Evolutionary conservation across 2,888 invertebrate genomes (phyloP).

Genomic region (Emmelina monodactyla): DNA sequence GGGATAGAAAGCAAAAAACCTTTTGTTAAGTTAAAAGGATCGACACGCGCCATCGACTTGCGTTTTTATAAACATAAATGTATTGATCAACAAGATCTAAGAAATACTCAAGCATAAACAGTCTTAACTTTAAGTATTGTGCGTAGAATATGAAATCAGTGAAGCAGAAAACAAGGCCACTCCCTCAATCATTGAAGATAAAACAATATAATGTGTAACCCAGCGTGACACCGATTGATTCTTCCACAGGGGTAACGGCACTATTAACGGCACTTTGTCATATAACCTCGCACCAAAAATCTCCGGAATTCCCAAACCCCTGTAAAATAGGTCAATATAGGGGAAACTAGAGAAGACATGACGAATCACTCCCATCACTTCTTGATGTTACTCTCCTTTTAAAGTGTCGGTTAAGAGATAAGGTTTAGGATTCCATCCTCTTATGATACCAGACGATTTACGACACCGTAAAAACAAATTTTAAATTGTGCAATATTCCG

Average conservation of each 20-base stretch:
- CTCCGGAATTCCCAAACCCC: conserved; percentile 20
- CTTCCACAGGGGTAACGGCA: conserved; percentile 27
- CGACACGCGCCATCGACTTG: too few species aligned
- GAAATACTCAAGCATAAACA: too few species aligned
- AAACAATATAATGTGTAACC: conserved; percentile 30
- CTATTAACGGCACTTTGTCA: conserved; percentile 26
- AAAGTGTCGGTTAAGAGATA: conserved; percentile 36
- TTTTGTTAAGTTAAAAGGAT: too few species aligned
- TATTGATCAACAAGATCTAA: too few species aligned
- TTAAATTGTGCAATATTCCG: too few species aligned
- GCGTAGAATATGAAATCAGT: too few species aligned
- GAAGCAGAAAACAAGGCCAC: not conserved
- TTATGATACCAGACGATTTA: too few species aligned
- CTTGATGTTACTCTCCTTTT: not conserved
- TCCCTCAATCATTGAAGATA: conserved; percentile 25
- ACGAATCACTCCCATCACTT: conserved; percentile 52
- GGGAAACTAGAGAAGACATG: conserved; percentile 39
- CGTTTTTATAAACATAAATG: too few species aligned
- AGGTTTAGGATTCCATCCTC: too few species aligned
- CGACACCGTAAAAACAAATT: too few species aligned
- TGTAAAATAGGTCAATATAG: conserved; percentile 37
- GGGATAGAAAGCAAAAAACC: too few species aligned
- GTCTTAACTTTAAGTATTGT: too few species aligned
- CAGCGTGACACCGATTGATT: conserved; percentile 38
- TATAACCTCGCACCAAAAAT: conserved; percentile 27